A percentile compares a stretch with the other conserved stretches of the same genome.
These are phyloP conservation scores for Neoitamus cyanurus DNA, from an alignment of 2,888 invertebrate species.

Conservation along the genomic window DNA sequence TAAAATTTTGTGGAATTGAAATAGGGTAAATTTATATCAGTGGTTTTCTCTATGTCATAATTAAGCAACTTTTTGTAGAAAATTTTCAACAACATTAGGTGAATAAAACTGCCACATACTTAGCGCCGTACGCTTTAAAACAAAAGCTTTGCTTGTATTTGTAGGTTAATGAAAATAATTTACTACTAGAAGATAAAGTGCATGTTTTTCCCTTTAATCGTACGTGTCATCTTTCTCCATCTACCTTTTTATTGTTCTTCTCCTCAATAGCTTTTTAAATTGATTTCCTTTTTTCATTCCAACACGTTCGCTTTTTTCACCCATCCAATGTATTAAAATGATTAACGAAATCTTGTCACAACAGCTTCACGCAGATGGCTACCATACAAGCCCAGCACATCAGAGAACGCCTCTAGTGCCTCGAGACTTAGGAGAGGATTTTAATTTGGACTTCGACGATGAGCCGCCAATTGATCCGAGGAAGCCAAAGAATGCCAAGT, in stretches of 20 bases:
- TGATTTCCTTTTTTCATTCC: slow-evolving; percentile 46
- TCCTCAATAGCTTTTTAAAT: slow-evolving; percentile 47
- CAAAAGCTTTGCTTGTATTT: too few relatives aligned
- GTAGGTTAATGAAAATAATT: too few relatives aligned
- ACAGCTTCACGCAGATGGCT: slow-evolving; percentile 88
- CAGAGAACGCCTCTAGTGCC: slow-evolving; percentile 82
- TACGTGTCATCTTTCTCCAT: not conserved
- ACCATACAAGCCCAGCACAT: slow-evolving; percentile 84
- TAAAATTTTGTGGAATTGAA: too few relatives aligned
- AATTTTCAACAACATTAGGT: too few relatives aligned
- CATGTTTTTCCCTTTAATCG: not conserved
- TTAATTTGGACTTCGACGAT: slow-evolving; percentile 70
- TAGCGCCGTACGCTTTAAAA: too few relatives aligned
- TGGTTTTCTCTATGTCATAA: too few relatives aligned
- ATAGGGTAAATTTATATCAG: too few relatives aligned
- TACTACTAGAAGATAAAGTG: not conserved
- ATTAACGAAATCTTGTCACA: slow-evolving; percentile 27
- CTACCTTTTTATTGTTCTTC: not conserved
- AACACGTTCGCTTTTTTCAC: not conserved
- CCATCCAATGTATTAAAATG: not conserved
- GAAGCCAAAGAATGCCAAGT: slow-evolving; percentile 91
- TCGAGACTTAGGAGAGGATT: slow-evolving; percentile 77
- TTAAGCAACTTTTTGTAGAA: too few relatives aligned
- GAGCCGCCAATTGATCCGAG: slow-evolving; percentile 64
- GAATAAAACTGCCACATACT: too few relatives aligned